Evolutionary conservation across 2,888 invertebrate genomes (phyloP).

Genomic region (Allygus modestus): DNA sequence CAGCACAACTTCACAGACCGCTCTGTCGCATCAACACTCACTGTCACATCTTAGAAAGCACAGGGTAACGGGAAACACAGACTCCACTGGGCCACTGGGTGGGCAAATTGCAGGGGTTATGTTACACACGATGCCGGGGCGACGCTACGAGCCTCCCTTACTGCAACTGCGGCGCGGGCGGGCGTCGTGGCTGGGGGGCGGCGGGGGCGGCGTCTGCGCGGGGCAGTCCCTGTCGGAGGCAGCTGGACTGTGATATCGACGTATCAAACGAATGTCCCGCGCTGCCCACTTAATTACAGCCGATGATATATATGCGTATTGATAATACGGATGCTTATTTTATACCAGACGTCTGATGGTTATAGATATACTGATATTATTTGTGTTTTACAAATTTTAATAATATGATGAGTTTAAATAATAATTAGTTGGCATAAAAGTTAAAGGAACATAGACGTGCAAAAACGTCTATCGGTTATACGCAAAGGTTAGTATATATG

Average conservation of each 20-base stretch:
- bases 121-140: background rate
- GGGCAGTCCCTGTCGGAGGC: background rate
- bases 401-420: too few species aligned
- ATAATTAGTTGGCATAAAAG: too few species aligned
- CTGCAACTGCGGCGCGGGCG: conserved; percentile 45
- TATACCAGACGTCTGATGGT: too few species aligned
- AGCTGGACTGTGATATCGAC: conserved; percentile 41
- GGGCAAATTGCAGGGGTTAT: conserved; percentile 39
- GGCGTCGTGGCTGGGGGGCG: background rate
- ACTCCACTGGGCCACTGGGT: background rate
- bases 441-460: too few species aligned
- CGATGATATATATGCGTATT: background rate
- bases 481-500: too few species aligned
- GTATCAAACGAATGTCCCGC: conserved; percentile 37
- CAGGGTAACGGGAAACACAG: background rate
- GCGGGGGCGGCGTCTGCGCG: background rate
- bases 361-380: too few species aligned
- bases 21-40: background rate
- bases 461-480: too few species aligned
- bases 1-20: conserved; percentile 6
- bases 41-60: conserved; percentile 19
- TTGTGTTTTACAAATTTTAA: too few species aligned
- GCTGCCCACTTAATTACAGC: conserved; percentile 29
- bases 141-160: background rate
- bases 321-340: background rate